phyloP scores from a whole-genome alignment of 2,888 invertebrate genomes.

The Drosophila picticornis region DNA sequence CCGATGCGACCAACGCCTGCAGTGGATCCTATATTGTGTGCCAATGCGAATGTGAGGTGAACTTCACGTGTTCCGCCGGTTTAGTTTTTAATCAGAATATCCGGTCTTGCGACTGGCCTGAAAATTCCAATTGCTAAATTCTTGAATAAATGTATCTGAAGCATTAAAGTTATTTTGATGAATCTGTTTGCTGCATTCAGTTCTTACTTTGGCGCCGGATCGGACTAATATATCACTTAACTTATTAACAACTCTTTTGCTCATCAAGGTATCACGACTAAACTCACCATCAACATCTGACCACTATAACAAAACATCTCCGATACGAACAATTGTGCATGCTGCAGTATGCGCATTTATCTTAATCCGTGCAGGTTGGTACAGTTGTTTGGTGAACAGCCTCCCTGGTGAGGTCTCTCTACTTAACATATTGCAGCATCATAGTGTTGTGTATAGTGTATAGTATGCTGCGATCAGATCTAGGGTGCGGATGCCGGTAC shows the following conservation, averaged over 20 bases:
- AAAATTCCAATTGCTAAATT: constrained; percentile 52
- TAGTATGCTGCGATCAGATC: not conserved
- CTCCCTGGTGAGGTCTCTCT: not conserved
- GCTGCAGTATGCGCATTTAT: not conserved
- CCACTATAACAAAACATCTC: not conserved
- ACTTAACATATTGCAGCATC: not conserved
- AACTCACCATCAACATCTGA: not conserved
- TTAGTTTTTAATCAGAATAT: constrained; percentile 55
- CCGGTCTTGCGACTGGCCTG: constrained; percentile 69
- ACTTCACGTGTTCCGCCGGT: constrained; percentile 45
- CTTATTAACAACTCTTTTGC: not conserved
- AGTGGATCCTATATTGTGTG: constrained; percentile 65
- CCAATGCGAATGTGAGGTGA: constrained; percentile 79
- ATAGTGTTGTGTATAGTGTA: not conserved
- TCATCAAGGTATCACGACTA: not conserved
- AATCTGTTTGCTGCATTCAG: not conserved
- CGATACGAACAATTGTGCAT: too few relatives aligned
- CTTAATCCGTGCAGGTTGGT: not conserved
- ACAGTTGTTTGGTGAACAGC: not conserved
- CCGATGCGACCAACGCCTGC: constrained; percentile 30
- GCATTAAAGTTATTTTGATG: not conserved
- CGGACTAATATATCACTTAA: not conserved
- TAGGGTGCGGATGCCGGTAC: not conserved
- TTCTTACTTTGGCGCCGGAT: not conserved
- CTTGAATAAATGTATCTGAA: constrained; percentile 38